Conservation (phyloP, 2,888 invertebrate genomes). For the Ophioninae sp. region DNA sequence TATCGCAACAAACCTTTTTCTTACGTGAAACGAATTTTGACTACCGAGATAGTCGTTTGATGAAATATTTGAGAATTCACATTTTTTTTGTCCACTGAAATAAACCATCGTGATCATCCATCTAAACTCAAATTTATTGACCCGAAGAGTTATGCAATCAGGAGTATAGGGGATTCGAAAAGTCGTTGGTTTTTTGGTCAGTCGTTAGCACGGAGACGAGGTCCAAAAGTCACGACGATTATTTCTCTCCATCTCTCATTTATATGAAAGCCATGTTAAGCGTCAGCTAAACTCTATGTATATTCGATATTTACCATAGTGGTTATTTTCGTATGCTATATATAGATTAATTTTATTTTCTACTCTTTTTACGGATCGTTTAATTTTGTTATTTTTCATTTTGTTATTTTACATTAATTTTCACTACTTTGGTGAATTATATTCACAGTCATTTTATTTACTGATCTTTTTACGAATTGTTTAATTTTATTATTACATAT, state of each 20-base stretch:
- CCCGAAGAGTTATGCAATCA: slow-evolving; percentile 16
- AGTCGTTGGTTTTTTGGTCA: slow-evolving; percentile 7
- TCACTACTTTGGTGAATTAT: no score
- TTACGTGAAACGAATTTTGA: not conserved
- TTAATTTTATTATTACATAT: no score
- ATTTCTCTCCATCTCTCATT: not conserved
- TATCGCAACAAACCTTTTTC: not conserved
- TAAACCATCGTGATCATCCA: slow-evolving; percentile 2
- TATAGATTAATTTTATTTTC: no score
- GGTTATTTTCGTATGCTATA: no score
- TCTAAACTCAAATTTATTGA: slow-evolving; percentile 3
- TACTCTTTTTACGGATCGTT: no score
- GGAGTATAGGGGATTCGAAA: not conserved
- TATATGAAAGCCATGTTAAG: no score
- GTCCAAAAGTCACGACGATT: slow-evolving; percentile 32
- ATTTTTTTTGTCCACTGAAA: slow-evolving; percentile 7
- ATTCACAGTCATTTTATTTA: no score
- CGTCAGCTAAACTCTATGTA: no score
- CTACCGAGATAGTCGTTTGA: not conserved
- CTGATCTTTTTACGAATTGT: no score
- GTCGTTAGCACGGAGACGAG: slow-evolving; percentile 40
- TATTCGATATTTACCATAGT: no score
- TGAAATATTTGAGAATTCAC: not conserved
- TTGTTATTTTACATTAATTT: no score
- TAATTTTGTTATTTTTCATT: no score